Base-by-base conservation (phyloP, 2,113 vertebrate species). In the Erpornis zantholeuca region DNA sequence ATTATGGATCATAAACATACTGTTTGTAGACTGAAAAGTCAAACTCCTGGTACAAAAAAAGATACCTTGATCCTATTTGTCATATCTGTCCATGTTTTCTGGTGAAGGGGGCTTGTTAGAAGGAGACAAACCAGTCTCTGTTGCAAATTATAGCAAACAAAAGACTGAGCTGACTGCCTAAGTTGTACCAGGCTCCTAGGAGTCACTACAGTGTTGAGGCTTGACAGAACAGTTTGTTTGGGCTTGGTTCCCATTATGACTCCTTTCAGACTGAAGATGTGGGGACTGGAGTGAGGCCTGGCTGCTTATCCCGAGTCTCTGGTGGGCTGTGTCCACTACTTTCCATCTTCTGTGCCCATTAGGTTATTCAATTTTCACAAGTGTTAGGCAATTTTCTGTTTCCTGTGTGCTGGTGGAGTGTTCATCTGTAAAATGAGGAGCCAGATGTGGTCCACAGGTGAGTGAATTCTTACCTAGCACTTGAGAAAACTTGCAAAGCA, bases 181-280 rank as follows among this genome's bases (percentile, higher is more conserved):
- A 84, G 80, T 78, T 82, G 49, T 86, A 76, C 17, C 11, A 40
- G 69, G 60, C 92, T 93, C 92, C 28, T 59, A 86, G 92, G 91
- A 95, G 69, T 88, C 72, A 19, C 93, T 91, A 13, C 2, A 3
- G 22, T 82, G 86, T 83, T 79, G 86, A 95, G 77, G 49, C 69
- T 89, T 71, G 92, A 92, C 73, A 94, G 83, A 91, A 66, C 15
- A 64, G 94, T 96, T 95, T 92, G 53, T 91, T 82, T 92, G 77
- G 92, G 95, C 96, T 91, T 84, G 19, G 14, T 95, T 96, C 92
- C 86, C 89, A 36, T 75, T 84, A 71, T 94, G 83, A 75, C 61
- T 95, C 69, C 77, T 92, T 92, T 84, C 83, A 91, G 29, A 68
- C 16, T 68, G 77, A 89, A 84, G 83, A 81, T 66, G 63, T 88